Evolutionary conservation across 2,888 invertebrate species (phyloP), one percentile per base, ranked within the genome.

Genomic region (Cheilosia variabilis): DNA sequence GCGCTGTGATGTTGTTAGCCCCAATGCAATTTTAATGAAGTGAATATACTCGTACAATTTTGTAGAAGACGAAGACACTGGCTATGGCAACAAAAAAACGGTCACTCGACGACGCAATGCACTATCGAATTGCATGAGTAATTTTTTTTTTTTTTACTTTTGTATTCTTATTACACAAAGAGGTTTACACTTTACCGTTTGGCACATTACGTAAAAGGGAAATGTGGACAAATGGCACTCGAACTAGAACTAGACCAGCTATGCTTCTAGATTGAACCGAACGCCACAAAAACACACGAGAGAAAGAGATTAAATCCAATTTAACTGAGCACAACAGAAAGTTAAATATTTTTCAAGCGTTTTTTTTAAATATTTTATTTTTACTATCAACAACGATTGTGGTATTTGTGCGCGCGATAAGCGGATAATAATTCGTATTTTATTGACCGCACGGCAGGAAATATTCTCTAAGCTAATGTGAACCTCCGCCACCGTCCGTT

Each of bases 11-110:
- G 69, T 65, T 73, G 50, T 79, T 84, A 84, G 79, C 83, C 79
- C 52, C 73, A 62, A 79, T 84, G 83, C 83, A 79, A 84, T 78
- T 79, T 73, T 79, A 83, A 83, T 79, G 73, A 79, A 69, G 68
- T 68, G 79, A 73, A 72, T 73, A 66, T 34, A 19, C 19, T 19
- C 19, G 19, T 19, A 68, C 22, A 41, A 41, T 34, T 58, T 57
- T 31, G 45, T 81, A 17, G 15, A 71, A 60, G 52, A 37, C 27
- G 31, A 34, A 24, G 24, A 45, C 27, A 45, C 34, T 34, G 34
- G 10, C 34, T 47, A 58, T 27, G 27, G 27, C 27, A 27, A 27
- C 52, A 47, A 3, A 34, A 2, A 34, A 34, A 73, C 22, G 19
- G 45, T 60, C 37, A 72, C 43, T 24, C 62, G 45, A 45, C 47